Conservation (phyloP, 2,113 vertebrate genomes). For the Elgaria multicarinata region DNA sequence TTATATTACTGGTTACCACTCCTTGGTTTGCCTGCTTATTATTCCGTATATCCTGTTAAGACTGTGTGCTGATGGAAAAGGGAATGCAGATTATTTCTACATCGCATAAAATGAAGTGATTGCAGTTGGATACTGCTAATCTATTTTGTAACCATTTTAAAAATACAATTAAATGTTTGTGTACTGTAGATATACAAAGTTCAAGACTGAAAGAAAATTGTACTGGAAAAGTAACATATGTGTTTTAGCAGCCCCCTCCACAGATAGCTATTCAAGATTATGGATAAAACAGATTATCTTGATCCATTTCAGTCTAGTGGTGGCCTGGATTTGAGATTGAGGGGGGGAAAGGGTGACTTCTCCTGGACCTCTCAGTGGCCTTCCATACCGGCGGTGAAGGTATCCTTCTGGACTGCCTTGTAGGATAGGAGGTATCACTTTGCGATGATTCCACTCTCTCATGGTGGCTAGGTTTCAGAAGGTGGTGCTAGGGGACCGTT, state of each 20-base stretch:
- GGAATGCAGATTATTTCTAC: conserved; percentile 38
- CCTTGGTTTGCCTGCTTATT: conserved; percentile 34
- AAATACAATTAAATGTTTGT: neutral
- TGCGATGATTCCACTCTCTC: neutral
- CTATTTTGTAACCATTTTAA: neutral
- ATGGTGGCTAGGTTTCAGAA: neutral
- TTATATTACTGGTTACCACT: conserved; percentile 18
- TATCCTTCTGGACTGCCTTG: neutral
- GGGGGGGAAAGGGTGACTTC: no score
- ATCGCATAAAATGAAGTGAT: neutral
- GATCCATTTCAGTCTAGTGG: neutral
- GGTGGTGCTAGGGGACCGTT: neutral
- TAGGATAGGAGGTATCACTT: neutral
- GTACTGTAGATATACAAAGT: neutral
- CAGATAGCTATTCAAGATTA: conserved; percentile 10
- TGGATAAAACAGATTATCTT: neutral
- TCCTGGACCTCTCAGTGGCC: neutral
- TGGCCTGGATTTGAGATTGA: neutral
- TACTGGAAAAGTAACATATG: conserved; percentile 27
- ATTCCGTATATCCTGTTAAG: conserved; percentile 6
- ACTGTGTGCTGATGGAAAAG: neutral
- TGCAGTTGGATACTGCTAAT: conserved; percentile 6
- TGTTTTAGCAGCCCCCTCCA: conserved; percentile 24
- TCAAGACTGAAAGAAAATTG: conserved; percentile 8
- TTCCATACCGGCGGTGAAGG: no score